Evolutionary conservation across 2,888 invertebrate species (phyloP).

Genomic region (Caenorhabditis sp.): DNA sequence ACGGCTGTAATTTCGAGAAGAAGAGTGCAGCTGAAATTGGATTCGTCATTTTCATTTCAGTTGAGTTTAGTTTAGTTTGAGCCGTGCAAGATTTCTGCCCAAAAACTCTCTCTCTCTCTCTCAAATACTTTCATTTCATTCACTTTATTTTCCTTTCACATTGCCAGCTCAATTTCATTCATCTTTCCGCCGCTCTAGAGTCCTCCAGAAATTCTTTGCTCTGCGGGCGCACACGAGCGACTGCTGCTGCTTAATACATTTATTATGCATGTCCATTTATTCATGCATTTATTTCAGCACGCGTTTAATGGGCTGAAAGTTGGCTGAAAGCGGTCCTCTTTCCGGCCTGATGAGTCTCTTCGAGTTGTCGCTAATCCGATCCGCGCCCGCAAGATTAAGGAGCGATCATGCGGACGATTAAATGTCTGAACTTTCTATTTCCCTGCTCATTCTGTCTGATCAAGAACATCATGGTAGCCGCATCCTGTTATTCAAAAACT

Average conservation of each 20-base stretch:
- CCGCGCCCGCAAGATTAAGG: too few species aligned
- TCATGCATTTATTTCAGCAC: conserved; percentile 38
- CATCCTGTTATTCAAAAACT: too few species aligned
- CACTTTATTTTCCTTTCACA: conserved; percentile 3
- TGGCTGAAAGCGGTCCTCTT: conserved; percentile 14
- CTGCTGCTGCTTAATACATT: conserved; percentile 31
- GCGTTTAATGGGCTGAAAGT: conserved; percentile 28
- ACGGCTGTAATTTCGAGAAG: background rate
- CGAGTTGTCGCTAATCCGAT: conserved; percentile 1
- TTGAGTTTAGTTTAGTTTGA: too few species aligned
- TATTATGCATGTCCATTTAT: conserved; percentile 55
- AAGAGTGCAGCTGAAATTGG: background rate
- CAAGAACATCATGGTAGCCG: too few species aligned
- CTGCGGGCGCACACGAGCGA: background rate
- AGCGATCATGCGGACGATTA: background rate
- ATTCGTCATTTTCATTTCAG: background rate
- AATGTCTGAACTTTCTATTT: conserved; percentile 2
- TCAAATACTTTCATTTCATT: background rate
- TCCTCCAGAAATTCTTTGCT: conserved; percentile 7
- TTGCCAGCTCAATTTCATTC: conserved; percentile 7
- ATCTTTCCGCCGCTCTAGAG: background rate
- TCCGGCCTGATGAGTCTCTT: background rate
- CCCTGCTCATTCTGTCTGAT: background rate
- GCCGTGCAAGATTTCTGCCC: background rate
- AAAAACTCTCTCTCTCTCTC: background rate